These are phyloP conservation scores for Drosophila arizonae DNA, from an alignment of 1,140 invertebrate genomes.

Conservation along the genomic window DNA sequence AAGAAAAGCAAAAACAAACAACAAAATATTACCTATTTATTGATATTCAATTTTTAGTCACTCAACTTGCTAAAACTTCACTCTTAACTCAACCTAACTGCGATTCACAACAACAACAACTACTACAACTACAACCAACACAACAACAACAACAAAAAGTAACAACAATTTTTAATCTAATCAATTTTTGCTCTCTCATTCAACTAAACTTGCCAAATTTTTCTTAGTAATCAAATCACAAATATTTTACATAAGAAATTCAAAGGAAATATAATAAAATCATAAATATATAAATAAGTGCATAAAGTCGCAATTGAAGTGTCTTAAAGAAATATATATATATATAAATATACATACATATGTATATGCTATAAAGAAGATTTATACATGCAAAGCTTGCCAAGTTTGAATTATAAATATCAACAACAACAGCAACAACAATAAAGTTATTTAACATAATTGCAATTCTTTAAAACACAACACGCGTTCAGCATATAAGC, in stretches of 20 bases:
- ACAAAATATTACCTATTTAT: conserved; percentile 29
- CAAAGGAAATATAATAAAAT: conserved; percentile 11
- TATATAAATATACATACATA: conserved; percentile 39
- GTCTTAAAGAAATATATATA: conserved; percentile 61
- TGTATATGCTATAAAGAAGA: conserved; percentile 40
- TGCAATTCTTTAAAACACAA: conserved; percentile 42
- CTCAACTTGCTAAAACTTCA: conserved; percentile 34
- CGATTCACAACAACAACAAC: conserved; percentile 32
- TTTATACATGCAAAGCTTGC: conserved; percentile 31
- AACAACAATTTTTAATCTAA: conserved; percentile 41
- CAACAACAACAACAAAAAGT: conserved; percentile 12
- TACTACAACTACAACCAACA: conserved; percentile 19
- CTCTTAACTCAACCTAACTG: conserved; percentile 42
- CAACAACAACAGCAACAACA: conserved; percentile 3
- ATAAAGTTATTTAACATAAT: conserved; percentile 31
- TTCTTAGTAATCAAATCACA: conserved; percentile 24
- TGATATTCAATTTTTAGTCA: conserved; percentile 32
- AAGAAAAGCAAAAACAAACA: conserved; percentile 1
- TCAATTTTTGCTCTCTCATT: conserved; percentile 44
- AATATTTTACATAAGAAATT: conserved; percentile 36
- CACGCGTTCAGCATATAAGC: conserved; percentile 59
- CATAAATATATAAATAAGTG: conserved; percentile 49
- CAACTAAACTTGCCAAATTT: conserved; percentile 72
- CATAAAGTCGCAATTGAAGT: conserved; percentile 70
- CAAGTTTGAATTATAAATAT: conserved; percentile 36